Conservation (phyloP, 2,113 vertebrate genomes). For the Rhizomys pruinosus region DNA sequence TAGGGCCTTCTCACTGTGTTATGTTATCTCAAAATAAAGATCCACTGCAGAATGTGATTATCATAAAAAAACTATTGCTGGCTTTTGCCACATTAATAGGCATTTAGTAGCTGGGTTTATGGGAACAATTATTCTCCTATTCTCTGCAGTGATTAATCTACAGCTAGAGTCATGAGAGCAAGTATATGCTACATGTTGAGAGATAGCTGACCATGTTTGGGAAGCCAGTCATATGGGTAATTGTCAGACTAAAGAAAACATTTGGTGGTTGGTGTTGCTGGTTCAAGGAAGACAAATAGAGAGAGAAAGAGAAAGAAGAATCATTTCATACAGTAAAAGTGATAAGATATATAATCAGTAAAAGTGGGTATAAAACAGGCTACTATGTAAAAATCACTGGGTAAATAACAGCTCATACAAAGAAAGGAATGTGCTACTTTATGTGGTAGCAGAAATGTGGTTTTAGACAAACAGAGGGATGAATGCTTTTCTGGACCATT, state of each 20-base stretch:
- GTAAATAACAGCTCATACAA: background rate
- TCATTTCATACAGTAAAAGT: background rate
- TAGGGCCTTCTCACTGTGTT: conserved; percentile 47
- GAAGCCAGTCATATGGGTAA: conserved; percentile 1
- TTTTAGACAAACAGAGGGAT: background rate
- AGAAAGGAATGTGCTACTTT: background rate
- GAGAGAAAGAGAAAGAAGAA: background rate
- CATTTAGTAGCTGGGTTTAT: conserved; percentile 64
- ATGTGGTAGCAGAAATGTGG: background rate
- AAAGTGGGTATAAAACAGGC: background rate
- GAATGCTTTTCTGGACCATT: background rate
- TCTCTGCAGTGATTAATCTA: background rate
- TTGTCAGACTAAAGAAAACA: background rate
- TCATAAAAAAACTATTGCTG: conserved; percentile 62
- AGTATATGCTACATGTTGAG: background rate
- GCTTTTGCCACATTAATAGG: conserved; percentile 49
- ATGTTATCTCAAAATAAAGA: conserved; percentile 59
- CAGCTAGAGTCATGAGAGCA: background rate
- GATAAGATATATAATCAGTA: background rate
- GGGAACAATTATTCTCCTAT: conserved; percentile 19
- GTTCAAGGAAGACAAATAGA: background rate
- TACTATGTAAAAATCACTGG: background rate
- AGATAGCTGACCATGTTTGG: background rate
- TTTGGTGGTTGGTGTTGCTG: background rate
- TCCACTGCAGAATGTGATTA: conserved; percentile 56